These are phyloP conservation scores for Clusia tigrina DNA, from an alignment of 2,888 invertebrate species.

Conservation along the genomic window DNA sequence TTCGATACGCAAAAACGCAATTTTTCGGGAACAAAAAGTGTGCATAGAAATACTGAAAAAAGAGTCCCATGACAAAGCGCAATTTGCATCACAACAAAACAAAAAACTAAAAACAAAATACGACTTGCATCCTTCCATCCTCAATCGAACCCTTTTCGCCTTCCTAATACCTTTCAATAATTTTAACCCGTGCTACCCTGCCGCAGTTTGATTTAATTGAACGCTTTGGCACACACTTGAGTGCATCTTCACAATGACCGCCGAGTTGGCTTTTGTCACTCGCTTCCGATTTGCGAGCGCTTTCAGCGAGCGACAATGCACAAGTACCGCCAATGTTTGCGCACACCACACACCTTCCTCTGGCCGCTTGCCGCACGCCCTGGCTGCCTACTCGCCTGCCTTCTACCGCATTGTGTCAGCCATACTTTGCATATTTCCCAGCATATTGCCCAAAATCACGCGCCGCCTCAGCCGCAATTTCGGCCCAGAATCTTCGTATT, in stretches of 20 bases:
- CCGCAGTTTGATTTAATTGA: constrained; percentile 36
- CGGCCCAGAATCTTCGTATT: no score
- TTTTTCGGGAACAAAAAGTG: neutral
- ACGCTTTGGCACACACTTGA: constrained; percentile 45
- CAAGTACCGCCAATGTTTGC: neutral
- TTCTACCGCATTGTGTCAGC: neutral
- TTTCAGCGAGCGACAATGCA: neutral
- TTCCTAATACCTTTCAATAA: constrained; percentile 1
- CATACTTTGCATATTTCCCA: constrained; percentile 20
- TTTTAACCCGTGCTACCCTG: constrained; percentile 39
- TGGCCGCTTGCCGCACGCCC: constrained; percentile 12
- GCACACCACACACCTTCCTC: constrained; percentile 3
- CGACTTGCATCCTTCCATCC: constrained; percentile 10
- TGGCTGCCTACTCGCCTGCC: neutral
- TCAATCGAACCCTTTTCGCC: constrained; percentile 23
- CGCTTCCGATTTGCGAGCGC: no score
- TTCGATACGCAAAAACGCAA: neutral
- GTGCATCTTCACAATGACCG: constrained; percentile 43
- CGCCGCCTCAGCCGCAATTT: no score
- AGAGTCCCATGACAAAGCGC: no score
- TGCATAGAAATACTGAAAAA: neutral
- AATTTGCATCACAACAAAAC: no score
- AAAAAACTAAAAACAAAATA: no score
- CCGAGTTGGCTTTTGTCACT: constrained; percentile 24
- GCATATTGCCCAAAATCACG: constrained; percentile 44